Percentiles rank a stretch among this genome's conserved stretches.
Conservation (phyloP, 1,140 invertebrate species). For the Xylocopa sonorina region DNA sequence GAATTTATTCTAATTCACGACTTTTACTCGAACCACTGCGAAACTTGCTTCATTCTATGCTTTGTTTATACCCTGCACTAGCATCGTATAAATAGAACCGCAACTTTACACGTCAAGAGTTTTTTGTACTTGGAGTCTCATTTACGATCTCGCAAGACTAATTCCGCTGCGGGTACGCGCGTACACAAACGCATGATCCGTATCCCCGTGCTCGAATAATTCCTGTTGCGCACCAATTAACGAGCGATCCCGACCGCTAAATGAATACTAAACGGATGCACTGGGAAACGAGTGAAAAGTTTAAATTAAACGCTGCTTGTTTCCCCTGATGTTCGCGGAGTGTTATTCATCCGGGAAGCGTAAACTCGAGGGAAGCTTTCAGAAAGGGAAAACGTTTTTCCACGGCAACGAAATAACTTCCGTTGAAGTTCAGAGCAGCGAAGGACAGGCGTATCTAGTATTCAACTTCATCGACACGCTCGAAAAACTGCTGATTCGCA, state of each 20-base stretch:
- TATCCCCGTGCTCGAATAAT: neutral
- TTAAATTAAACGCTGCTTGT: slow-evolving; percentile 46
- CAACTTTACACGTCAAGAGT: neutral
- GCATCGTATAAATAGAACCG: too few species aligned
- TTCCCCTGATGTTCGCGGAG: neutral
- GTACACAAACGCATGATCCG: neutral
- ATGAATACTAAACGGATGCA: slow-evolving; percentile 35
- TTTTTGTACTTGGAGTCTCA: neutral
- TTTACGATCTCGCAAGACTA: neutral
- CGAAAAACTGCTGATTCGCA: neutral
- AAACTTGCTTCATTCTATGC: too few species aligned
- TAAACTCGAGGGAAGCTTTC: too few species aligned
- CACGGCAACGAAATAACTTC: neutral
- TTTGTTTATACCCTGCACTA: too few species aligned
- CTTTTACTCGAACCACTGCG: too few species aligned
- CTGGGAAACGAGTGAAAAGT: slow-evolving; percentile 28
- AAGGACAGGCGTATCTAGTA: too few species aligned
- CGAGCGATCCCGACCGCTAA: neutral
- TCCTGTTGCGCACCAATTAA: slow-evolving; percentile 46
- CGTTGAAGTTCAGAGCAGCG: neutral
- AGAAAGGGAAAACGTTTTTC: neutral
- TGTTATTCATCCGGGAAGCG: neutral
- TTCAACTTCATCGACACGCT: neutral
- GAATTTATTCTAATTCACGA: too few species aligned
- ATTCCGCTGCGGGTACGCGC: neutral